Evolutionary conservation across 2,888 invertebrate genomes (phyloP), one percentile per base, ranked within the genome.

Genomic region (Pyrrhosoma nymphula): DNA sequence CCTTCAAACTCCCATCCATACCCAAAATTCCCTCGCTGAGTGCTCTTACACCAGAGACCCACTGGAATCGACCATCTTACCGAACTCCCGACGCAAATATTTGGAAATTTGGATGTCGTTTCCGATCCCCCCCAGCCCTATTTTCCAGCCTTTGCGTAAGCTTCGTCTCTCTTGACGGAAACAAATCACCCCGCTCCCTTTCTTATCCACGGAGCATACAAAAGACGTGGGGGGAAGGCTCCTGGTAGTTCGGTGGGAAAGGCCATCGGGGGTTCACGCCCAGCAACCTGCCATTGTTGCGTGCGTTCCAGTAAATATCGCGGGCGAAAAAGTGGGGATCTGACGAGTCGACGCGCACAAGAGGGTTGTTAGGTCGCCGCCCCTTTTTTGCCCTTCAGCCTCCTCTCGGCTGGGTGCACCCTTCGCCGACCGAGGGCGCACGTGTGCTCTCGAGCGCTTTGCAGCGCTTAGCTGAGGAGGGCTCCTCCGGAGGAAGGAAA

Each of bases 251-350:
- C 35, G 35, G 82, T 16, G 82, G 14, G 82, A 82, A 82, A 82
- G 82, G 82, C 93, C 63, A 60, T 47, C 26, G 20, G 10, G n/a
- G 63, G 93, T 93, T n/a, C 93, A 93, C 93, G 93, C 93, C 93
- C 93, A 69, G 35, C 18, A 69, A 39, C 69, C 47, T 75, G 93
- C 47, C 23, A 69, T 91, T 63, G 91, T 91, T 63, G 39, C 35
- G 91, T 26, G 14, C 82, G 35, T 82, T 82, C 82, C 82, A 82
- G 82, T 82, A 82, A 82, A 82, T 82, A 82, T 82, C 82, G 82
- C 82, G 30, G 82, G 82, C 35, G 35, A 69, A 82, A 82, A 82
- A 35, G 82, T 82, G 16, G 35, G 30, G 30, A 82, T 23, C 82
- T 82, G 30, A 82, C 82, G 82, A 35, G 30, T 16, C 35, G 82